Evolutionary conservation across 1,140 invertebrate species (phyloP).

Genomic region (Epicauta chinensis): DNA sequence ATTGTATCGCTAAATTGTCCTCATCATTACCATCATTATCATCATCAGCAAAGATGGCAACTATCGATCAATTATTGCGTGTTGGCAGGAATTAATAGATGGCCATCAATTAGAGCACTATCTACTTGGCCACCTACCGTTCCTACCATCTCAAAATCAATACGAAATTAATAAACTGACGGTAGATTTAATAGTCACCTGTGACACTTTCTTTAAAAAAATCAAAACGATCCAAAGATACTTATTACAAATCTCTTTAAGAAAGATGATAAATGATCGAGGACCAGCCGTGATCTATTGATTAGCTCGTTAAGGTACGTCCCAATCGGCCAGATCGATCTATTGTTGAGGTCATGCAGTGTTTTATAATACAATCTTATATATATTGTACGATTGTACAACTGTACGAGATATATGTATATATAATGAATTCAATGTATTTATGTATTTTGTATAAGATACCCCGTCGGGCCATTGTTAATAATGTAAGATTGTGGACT

Average conservation of each 20-base stretch:
- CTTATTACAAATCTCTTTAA: conserved; percentile 42
- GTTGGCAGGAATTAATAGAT: too few species aligned
- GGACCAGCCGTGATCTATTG: conserved; percentile 42
- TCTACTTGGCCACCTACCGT: neutral
- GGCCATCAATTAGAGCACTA: too few species aligned
- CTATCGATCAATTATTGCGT: too few species aligned
- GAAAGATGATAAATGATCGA: conserved; percentile 40
- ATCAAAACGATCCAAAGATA: conserved; percentile 32
- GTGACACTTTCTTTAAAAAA: conserved; percentile 35
- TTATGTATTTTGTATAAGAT: conserved; percentile 43
- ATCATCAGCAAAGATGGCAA: too few species aligned
- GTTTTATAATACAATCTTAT: neutral
- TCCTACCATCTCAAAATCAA: neutral
- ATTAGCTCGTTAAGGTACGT: conserved; percentile 41
- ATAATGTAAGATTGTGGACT: conserved; percentile 39
- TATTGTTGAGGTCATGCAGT: neutral
- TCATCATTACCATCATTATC: too few species aligned
- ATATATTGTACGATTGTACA: conserved; percentile 6
- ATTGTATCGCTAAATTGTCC: too few species aligned
- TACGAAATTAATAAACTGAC: conserved; percentile 13
- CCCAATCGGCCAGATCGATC: conserved; percentile 27
- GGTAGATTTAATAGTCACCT: conserved; percentile 28
- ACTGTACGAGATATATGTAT: conserved; percentile 38
- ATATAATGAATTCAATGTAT: conserved; percentile 43
- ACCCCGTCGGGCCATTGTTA: conserved; percentile 40